These are phyloP conservation scores for Excalfactoria chinensis DNA, from an alignment of 2,113 vertebrate genomes.

Conservation along the genomic window DNA sequence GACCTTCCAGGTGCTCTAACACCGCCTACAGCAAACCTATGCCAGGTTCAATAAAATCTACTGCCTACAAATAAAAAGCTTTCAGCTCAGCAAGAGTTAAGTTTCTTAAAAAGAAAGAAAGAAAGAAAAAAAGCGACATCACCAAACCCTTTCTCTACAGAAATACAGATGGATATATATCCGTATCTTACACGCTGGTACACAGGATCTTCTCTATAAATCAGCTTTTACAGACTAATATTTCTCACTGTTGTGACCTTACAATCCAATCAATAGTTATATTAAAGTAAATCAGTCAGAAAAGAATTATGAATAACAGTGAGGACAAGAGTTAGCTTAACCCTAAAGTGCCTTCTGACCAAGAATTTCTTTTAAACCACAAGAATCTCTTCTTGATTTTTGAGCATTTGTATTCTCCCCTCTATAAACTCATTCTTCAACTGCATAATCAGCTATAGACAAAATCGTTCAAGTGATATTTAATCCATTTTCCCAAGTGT, in stretches of 20 bases:
- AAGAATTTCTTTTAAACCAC: neutral
- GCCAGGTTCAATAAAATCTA: neutral
- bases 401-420: neutral
- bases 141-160: too few species aligned
- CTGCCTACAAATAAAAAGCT: neutral
- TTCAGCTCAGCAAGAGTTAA: neutral
- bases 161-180: too few species aligned
- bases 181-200: neutral
- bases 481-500: neutral
- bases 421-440: neutral
- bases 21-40: neutral
- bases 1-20: neutral
- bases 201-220: neutral
- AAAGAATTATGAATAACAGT: neutral
- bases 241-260: neutral
- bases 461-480: neutral
- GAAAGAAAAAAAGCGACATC: too few species aligned
- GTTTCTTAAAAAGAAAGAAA: neutral
- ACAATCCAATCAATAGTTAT: neutral
- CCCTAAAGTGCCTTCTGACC: neutral
- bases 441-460: neutral
- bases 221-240: neutral
- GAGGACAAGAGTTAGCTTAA: neutral
- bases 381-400: neutral
- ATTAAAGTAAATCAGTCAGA: neutral